A percentile compares a stretch with the other conserved stretches of the same genome.
Evolutionary conservation across 2,113 vertebrate species (phyloP).

Genomic region (Phyllostomus discolor): DNA sequence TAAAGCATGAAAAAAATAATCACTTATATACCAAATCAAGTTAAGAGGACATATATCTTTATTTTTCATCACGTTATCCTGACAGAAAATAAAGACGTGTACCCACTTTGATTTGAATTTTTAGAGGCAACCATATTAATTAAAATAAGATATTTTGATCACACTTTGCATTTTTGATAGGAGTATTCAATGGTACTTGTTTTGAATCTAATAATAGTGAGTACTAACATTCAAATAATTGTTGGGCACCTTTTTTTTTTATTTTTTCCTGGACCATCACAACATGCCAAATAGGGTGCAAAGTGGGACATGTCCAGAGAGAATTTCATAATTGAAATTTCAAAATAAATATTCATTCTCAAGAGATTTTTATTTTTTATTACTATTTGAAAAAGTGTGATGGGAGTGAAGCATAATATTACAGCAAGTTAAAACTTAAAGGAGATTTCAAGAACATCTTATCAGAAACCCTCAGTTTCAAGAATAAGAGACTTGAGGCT

Average conservation of each 20-base stretch:
- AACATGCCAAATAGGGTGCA: not conserved
- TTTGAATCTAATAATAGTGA: not conserved
- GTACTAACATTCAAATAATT: not conserved
- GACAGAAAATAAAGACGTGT: not conserved
- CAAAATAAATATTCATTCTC: not conserved
- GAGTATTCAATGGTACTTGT: not conserved
- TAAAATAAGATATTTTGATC: not conserved
- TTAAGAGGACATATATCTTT: not conserved
- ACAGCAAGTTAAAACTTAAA: not conserved
- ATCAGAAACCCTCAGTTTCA: not conserved
- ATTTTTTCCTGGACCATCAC: not conserved
- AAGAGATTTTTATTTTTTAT: not conserved
- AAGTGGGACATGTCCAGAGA: not conserved
- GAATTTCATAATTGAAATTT: not conserved
- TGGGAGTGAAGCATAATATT: not conserved
- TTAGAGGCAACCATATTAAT: not conserved
- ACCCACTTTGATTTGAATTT: not conserved
- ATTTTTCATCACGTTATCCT: not conserved
- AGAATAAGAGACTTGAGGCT: not conserved
- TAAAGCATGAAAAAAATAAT: not conserved
- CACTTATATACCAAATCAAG: not conserved
- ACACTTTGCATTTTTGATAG: not conserved
- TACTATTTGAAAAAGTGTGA: not conserved
- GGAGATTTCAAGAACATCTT: not conserved
- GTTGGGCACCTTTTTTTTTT: not conserved